Evolutionary conservation across 2,888 invertebrate species (phyloP), one percentile per base, ranked within the genome.

Genomic region (Sinotaia quadrata): DNA sequence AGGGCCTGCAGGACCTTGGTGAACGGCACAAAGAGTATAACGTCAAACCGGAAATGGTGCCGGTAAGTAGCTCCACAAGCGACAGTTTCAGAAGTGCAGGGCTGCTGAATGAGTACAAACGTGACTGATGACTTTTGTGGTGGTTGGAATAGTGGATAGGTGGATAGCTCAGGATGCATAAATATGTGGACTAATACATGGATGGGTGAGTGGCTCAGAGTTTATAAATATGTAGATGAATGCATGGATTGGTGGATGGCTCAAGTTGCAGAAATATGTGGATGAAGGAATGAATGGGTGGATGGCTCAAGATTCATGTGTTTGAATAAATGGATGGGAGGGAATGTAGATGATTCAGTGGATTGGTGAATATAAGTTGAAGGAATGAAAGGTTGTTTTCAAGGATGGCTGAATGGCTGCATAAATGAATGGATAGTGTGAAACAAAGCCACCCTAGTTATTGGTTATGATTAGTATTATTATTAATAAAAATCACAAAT

Each of bases 11-110:
- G 10, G 77, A 58, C 33, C 76, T 84, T 31, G 85, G 85, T 0
- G 81, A 82, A 47, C 72, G 80, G 27, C 85, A 85, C 75, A 75
- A 75, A 21, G 71, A 71, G 49, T 80, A 83, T 62, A 76, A 79
- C 29, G 81, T 84, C 59, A 77, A 78, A 60, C 71, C 80, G 2
- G 74, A 78, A n/a, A 81, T 81, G 81, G 67, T 83, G 31, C 74
- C 77, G 62, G 82, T 83, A 73, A 66, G 73, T 73, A 2, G n/a
- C n/a, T n/a, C n/a, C n/a, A n/a, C 33, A 24, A 15, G 36, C 3
- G n/a, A 27, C 5, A 7, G 49, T 18, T 49, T 1, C 24, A 24
- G 2, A n/a, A 27, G n/a, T 8, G 36, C n/a, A 2, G 56, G 33
- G 33, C 21, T 2, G n/a, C 15, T 8, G 56, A 0, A 15, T 7